A percentile compares a stretch with the other conserved stretches of the same genome.
Evolutionary conservation across 2,797 vertebrate species (phyloP).

Genomic region (Margarornis squamiger): DNA sequence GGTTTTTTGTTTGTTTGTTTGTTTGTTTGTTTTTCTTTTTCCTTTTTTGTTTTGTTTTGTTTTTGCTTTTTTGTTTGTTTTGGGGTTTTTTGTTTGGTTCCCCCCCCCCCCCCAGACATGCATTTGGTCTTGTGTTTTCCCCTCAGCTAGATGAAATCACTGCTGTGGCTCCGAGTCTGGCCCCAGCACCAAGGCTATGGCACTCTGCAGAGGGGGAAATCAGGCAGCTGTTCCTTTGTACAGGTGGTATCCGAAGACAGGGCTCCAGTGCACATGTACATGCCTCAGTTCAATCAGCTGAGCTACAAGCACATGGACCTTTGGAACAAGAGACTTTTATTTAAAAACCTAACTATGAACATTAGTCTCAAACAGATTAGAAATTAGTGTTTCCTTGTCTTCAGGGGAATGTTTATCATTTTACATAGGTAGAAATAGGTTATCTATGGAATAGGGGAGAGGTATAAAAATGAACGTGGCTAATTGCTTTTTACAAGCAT

Average conservation of each 20-base stretch:
- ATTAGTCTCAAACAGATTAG: neutral
- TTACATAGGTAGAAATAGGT: neutral
- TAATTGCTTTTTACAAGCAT: slow-evolving; percentile 17
- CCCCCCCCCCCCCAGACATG: too few species aligned
- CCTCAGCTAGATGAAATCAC: neutral
- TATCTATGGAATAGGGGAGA: neutral
- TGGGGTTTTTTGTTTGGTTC: too few species aligned
- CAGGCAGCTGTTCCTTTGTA: neutral
- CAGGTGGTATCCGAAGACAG: accelerated
- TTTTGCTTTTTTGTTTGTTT: neutral
- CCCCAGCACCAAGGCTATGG: neutral
- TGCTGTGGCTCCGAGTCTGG: neutral
- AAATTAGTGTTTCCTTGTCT: slow-evolving; percentile 15
- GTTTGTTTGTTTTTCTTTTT: neutral
- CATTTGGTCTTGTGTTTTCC: neutral
- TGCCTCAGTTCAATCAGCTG: neutral
- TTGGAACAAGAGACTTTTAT: neutral
- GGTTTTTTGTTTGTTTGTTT: neutral
- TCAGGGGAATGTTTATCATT: neutral
- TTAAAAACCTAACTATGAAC: neutral
- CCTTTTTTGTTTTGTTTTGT: too few species aligned
- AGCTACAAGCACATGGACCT: neutral
- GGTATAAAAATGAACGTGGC: neutral
- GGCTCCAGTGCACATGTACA: accelerated
- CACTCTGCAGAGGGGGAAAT: neutral